A percentile compares a stretch with the other conserved stretches of the same genome.
phyloP scores from a whole-genome alignment of 2,888 invertebrate species.

The Drosophila greeni region DNA sequence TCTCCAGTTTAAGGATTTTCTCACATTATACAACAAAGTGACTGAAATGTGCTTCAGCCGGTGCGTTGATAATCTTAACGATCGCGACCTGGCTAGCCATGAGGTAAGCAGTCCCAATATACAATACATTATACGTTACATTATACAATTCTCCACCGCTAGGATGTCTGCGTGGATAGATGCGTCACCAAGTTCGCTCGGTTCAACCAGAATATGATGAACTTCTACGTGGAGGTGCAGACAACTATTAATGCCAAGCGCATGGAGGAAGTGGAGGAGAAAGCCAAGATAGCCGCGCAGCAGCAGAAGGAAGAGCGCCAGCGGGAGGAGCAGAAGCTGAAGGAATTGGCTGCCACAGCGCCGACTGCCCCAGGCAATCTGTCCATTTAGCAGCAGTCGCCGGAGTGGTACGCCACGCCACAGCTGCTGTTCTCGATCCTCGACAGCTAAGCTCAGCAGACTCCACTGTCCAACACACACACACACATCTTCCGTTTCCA shows the following conservation, averaged over 20 bases:
- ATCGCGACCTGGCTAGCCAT: constrained; percentile 64
- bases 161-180: constrained; percentile 75
- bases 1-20: constrained; percentile 77
- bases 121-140: too few relatives aligned
- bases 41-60: constrained; percentile 77
- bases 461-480: neutral
- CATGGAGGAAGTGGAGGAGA: constrained; percentile 73
- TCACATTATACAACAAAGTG: constrained; percentile 78
- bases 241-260: constrained; percentile 76
- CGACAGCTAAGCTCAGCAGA: constrained; percentile 51
- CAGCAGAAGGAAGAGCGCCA: constrained; percentile 46
- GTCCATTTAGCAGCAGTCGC: constrained; percentile 48
- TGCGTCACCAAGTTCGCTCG: constrained; percentile 78
- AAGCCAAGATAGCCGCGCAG: constrained; percentile 56
- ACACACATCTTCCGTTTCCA: constrained; percentile 3
- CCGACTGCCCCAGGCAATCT: constrained; percentile 27
- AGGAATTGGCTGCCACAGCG: constrained; percentile 23
- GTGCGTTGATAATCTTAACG: constrained; percentile 77
- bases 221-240: constrained; percentile 78
- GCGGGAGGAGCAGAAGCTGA: constrained; percentile 35
- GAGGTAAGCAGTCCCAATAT: constrained; percentile 69
- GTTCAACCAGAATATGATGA: constrained; percentile 78
- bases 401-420: constrained; percentile 46
- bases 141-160: too few relatives aligned
- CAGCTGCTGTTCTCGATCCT: constrained; percentile 50